phyloP scores from a whole-genome alignment of 2,888 invertebrate species.

The Fabriciana adippe region DNA sequence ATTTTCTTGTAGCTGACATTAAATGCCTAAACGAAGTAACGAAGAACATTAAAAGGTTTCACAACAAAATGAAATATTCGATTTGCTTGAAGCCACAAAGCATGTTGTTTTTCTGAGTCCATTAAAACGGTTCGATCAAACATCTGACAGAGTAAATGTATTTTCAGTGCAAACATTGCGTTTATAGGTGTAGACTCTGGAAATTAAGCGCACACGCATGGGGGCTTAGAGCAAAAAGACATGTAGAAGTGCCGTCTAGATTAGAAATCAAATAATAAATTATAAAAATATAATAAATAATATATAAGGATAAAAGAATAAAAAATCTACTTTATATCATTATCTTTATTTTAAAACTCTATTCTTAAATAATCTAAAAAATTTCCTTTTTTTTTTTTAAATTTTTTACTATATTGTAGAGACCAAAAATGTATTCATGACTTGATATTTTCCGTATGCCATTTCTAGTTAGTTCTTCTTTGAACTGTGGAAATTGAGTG shows the following conservation, averaged over 20 bases:
- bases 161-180: conserved; percentile 70
- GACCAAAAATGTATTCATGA: not conserved
- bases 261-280: not conserved
- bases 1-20: not conserved
- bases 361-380: too few relatives aligned
- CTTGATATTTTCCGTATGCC: not conserved
- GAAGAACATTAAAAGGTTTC: conserved; percentile 25
- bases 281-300: not conserved
- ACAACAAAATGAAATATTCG: conserved; percentile 27
- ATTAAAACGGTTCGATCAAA: conserved; percentile 66
- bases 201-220: conserved; percentile 45
- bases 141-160: conserved; percentile 67
- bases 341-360: too few relatives aligned
- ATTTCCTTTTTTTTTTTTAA: too few relatives aligned
- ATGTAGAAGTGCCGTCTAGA: not conserved
- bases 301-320: not conserved
- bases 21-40: conserved; percentile 18
- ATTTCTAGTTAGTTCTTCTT: conserved; percentile 11
- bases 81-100: conserved; percentile 29
- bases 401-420: too few relatives aligned
- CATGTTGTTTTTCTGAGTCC: conserved; percentile 61
- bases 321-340: not conserved
- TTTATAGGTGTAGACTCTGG: conserved; percentile 44
- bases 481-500: conserved; percentile 25
- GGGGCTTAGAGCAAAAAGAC: conserved; percentile 22